Evolutionary conservation across 2,888 invertebrate genomes (phyloP), one percentile per base, ranked within the genome.

Genomic region (Cenopis cana): DNA sequence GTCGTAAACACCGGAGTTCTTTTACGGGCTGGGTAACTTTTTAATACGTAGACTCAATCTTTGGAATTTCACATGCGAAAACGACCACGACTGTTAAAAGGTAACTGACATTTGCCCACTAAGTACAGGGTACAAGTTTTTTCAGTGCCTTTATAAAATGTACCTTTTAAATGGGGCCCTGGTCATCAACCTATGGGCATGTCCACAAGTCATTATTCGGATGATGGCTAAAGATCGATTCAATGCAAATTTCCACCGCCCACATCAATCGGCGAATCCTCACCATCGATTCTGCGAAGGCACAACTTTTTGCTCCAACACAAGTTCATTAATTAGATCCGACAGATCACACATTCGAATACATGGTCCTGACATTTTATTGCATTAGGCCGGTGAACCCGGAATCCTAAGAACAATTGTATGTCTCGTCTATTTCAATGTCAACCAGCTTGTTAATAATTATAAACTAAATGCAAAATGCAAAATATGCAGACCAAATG

Each of bases 231-330:
- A 81, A 81, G 81, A 85, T 81, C 90, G 79, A 93, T 93, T 93
- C 90, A 91, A 93, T 93, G 92, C 90, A 89, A 93, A 93, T 92
- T 79, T 80, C 78, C 72, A 77, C 76, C 83, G 82, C 86, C 80
- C 83, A 86, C 86, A 92, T 91, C 90, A 85, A 93, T 93, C 91
- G 91, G 80, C 87, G 89, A 89, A 88, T 91, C 77, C 80, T 76
- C 77, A 73, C 49, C 69, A 76, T 77, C 76, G 74, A 59, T 71
- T 77, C 76, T 76, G 74, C 76, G 74, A 81, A 81, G 77, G 80
- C 76, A 65, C 55, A 68, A 74, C 73, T 92, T 92, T 92, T 90
- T 90, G 89, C 79, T 72, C 56, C 73, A 76, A 73, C 65, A 80
- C 78, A 83, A 84, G 83, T 84, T 85, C 86, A 88, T 85, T 88